Conservation (phyloP, 2,888 invertebrate species). For the Linnaemya vulpina region DNA sequence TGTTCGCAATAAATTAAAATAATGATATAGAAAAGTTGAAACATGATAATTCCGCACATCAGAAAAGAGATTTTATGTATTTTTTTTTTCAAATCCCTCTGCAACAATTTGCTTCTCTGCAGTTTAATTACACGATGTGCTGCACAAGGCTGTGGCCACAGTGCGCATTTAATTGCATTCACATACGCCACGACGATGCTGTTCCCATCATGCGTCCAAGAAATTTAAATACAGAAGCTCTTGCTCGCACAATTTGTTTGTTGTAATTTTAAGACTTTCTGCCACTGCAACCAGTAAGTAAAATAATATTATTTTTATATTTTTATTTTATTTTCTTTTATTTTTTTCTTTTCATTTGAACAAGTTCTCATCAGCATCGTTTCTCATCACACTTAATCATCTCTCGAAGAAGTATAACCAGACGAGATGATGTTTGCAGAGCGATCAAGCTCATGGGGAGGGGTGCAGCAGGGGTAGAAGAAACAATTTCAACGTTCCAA, state of each 20-base stretch:
- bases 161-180: background rate
- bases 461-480: background rate
- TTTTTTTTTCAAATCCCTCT: background rate
- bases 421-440: conserved; percentile 26
- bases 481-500: conserved; percentile 22
- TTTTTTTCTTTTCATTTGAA: conserved; percentile 18
- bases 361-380: conserved; percentile 59
- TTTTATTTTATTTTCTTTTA: too few relatives aligned
- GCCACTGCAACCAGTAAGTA: conserved; percentile 19
- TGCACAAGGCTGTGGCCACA: background rate
- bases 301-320: too few relatives aligned
- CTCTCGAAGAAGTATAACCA: conserved; percentile 48
- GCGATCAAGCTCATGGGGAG: background rate
- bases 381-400: conserved; percentile 70
- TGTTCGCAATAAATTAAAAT: background rate
- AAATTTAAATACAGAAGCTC: conserved; percentile 57
- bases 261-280: conserved; percentile 30
- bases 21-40: background rate
- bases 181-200: background rate
- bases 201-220: conserved; percentile 1
- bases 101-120: conserved; percentile 34
- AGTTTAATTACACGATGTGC: conserved; percentile 38
- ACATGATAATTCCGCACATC: background rate
- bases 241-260: conserved; percentile 8
- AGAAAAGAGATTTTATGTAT: background rate